Base-by-base conservation (phyloP, 2,113 vertebrate genomes). In the Pomatorhinus ruficollis region DNA sequence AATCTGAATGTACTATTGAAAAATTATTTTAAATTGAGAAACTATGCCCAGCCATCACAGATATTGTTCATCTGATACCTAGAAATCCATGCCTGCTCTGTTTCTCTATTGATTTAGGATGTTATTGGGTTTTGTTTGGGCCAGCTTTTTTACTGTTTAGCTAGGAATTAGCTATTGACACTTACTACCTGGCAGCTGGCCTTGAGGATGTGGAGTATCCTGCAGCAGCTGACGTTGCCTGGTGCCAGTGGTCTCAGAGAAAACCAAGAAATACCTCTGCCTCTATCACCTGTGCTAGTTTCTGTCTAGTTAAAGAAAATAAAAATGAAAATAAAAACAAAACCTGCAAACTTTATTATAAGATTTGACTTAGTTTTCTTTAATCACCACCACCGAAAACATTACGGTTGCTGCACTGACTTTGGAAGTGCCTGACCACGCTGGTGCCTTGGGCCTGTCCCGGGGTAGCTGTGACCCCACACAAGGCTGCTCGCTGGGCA, bases 401-500 rank as follows among this genome's bases (percentile, higher is more conserved):
- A 11, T 78, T 12, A 40, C 14, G 53, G 27, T 24, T 84, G 12
- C 18, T 39, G 30, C 9, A 19, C 9, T 61, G 60, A 18, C 16
- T 49, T 52, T 30, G 56, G 40, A 39, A 65, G 33, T 23, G 33
- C 33, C 53, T 2, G 6, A 18, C 31, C 24, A 12, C 31, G 6
- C 24, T 24, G 6, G 37, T 61, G 66, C 24, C 10, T 37, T 74
- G 50, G 68, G 59, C 27, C 40, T 57, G 9, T 24, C 23, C 17
- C 31, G 5, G 14, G 37, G 13, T 17, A 27, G 37, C 63, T 74
- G 70, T 66, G 68, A 37, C 33, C 9, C 47, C 19, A 6, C 39
- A 4, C 19, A 22, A 39, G 21, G 52, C 25, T 77, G 20, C 21
- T 56, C 47, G 23, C 53, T 28, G 56, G 18, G 10, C 0, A 0